Conservation (phyloP, 2,888 invertebrate species). For the Drosophila conformis region DNA sequence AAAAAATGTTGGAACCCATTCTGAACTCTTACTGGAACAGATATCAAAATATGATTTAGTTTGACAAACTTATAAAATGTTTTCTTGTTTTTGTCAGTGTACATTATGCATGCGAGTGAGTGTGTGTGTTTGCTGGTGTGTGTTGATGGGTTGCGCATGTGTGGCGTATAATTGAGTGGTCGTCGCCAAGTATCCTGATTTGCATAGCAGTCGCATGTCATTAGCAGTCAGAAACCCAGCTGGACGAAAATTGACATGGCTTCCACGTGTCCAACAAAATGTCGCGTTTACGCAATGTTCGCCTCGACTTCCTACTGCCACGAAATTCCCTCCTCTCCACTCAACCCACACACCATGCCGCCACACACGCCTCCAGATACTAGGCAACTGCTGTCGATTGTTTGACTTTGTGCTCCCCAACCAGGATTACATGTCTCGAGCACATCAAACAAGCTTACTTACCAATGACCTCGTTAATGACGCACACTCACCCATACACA, state of each 20-base stretch:
- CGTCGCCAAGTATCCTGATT: slow-evolving; percentile 74
- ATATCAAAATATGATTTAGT: neutral
- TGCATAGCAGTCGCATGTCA: slow-evolving; percentile 77
- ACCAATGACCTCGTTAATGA: slow-evolving; percentile 81
- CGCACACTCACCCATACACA: slow-evolving; percentile 49
- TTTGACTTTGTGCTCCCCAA: slow-evolving; percentile 54
- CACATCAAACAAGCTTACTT: slow-evolving; percentile 81
- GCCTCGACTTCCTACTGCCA: neutral
- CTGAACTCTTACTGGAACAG: neutral
- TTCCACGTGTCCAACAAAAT: slow-evolving; percentile 54
- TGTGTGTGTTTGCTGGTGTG: slow-evolving; percentile 3
- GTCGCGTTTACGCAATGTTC: slow-evolving; percentile 68
- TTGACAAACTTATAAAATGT: neutral
- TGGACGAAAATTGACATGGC: slow-evolving; percentile 62
- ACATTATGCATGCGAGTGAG: neutral
- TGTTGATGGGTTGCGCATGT: slow-evolving; percentile 29
- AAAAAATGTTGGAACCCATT: neutral
- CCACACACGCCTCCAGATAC: slow-evolving; percentile 13
- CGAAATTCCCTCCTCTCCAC: neutral
- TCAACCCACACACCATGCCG: neutral
- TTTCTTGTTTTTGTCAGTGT: neutral
- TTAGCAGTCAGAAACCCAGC: slow-evolving; percentile 61
- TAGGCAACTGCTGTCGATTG: slow-evolving; percentile 53
- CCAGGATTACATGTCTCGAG: slow-evolving; percentile 75
- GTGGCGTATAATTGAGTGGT: slow-evolving; percentile 77